Evolutionary conservation across 2,888 invertebrate species (phyloP).

Genomic region (Maniola hyperantus): DNA sequence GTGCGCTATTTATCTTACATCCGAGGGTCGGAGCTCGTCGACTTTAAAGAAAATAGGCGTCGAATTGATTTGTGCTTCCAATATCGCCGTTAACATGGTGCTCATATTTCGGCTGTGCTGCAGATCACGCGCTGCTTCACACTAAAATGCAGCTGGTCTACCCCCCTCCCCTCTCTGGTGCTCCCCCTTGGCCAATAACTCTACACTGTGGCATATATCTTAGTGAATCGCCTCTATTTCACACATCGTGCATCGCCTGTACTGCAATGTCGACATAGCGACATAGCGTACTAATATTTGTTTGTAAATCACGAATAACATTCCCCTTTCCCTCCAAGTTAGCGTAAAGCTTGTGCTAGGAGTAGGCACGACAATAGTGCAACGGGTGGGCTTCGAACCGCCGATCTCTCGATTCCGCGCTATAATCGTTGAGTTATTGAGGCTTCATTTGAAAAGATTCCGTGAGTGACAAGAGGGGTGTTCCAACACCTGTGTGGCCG

Average conservation of each 20-base stretch:
- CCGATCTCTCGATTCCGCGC: no score
- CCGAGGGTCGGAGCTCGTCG: background rate
- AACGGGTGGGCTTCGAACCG: no score
- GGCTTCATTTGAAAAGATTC: no score
- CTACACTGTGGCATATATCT: conserved; percentile 23
- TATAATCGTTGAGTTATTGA: no score
- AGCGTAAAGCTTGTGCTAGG: no score
- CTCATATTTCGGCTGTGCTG: conserved; percentile 25
- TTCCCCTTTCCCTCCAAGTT: no score
- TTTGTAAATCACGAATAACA: no score
- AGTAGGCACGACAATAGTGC: no score
- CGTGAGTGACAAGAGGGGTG: no score
- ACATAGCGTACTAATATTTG: no score
- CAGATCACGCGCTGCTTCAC: conserved; percentile 57
- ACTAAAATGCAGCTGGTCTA: conserved; percentile 59
- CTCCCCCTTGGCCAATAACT: conserved; percentile 29
- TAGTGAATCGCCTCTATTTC: background rate
- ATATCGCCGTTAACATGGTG: conserved; percentile 45
- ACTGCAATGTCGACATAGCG: background rate
- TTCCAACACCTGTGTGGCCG: no score
- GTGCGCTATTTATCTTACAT: background rate
- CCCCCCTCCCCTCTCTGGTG: conserved; percentile 10
- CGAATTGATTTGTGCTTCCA: conserved; percentile 62
- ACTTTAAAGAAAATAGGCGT: conserved; percentile 45
- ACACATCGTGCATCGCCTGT: background rate